Percentiles rank a stretch among this genome's conserved stretches.
Conservation (phyloP, 2,113 vertebrate genomes). For the Falco punctatus region DNA sequence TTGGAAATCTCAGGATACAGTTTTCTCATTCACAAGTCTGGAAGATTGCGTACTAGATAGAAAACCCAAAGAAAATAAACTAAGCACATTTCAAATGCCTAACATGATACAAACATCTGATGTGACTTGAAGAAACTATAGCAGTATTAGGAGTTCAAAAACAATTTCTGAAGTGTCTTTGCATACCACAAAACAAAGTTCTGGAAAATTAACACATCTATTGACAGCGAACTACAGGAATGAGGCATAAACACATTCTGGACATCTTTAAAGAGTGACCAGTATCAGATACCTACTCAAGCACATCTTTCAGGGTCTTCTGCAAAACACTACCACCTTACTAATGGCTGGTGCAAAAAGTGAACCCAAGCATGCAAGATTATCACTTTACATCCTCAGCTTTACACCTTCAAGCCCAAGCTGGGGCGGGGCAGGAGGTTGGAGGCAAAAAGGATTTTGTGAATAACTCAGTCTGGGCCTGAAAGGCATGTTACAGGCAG, state of each 20-base stretch:
- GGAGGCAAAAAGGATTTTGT: background rate
- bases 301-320: background rate
- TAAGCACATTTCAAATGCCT: background rate
- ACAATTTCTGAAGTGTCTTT: background rate
- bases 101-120: background rate
- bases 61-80: background rate
- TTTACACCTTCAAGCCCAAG: background rate
- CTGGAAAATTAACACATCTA: background rate
- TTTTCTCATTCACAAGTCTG: background rate
- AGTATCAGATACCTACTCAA: background rate
- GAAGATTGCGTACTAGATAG: background rate
- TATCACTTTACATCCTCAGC: background rate
- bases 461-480: background rate
- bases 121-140: background rate
- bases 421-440: accelerated
- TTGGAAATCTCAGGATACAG: background rate
- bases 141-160: background rate
- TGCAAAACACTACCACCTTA: background rate
- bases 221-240: background rate
- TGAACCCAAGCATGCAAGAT: background rate
- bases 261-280: background rate
- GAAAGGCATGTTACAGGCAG: background rate
- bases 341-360: background rate
- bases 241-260: background rate
- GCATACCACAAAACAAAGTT: background rate